Evolutionary conservation across 2,888 invertebrate genomes (phyloP), one percentile per base, ranked within the genome.

Genomic region (Vesta saturnalis): DNA sequence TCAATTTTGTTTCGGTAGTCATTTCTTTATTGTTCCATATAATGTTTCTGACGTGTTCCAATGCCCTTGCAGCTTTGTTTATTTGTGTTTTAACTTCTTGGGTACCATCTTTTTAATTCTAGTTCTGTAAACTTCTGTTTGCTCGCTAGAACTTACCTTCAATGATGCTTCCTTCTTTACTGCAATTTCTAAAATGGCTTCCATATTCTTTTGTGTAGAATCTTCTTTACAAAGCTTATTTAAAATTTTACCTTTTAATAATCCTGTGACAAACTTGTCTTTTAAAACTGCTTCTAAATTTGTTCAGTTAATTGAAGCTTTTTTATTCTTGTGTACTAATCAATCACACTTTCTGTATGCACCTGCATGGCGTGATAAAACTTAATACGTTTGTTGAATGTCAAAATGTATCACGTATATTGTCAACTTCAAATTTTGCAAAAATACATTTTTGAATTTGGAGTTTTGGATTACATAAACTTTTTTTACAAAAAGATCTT

Each of bases 141-240:
- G 6, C 30, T 30, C 30, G 5, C 10, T 30, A 30, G 30, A 30
- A 10, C 30, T 30, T 10, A 30, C 5, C 30, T 30, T 49, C 18
- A 49, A 8, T 22, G 56, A 30, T 2, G 67, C 71, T 49, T 68
- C 68, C 39, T 64, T 70, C 49, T 58, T 52, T 22, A 68, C 21
- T 8, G 68, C 65, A 8, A 68, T 30, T 47, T 72, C 64, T n/a
- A 68, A 23, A 14, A 68, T 8, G 4, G 19, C 62, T 12, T 52
- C 65, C 30, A 70, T 12, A 21, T 19, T 1, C 18, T 16, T 62
- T 6, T n/a, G 30, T n/a, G 57, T 22, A 8, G 49, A 10, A 8
- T 67, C 60, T 47, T 71, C 74, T 64, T 76, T 71, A 52, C 72
- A 74, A 14, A 73, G 18, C 61, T 67, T 59, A 55, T 73, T 73